Conservation (phyloP, 2,888 invertebrate species). For the Apoda limacodes region DNA sequence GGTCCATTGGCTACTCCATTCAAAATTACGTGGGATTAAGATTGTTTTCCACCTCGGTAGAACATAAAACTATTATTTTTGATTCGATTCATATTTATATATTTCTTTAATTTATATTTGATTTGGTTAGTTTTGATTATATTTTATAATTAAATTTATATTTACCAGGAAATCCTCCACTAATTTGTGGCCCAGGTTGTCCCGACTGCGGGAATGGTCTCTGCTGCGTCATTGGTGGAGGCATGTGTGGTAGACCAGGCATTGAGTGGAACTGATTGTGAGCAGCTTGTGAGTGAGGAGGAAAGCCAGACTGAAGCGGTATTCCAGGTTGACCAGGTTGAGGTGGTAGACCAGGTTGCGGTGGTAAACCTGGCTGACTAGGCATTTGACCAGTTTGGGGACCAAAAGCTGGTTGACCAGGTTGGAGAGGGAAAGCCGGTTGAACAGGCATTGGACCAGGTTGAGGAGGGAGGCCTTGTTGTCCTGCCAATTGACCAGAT, state of each 20-base stretch:
- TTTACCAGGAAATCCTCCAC: conserved; percentile 36
- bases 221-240: conserved; percentile 19
- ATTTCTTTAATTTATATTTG: too few relatives aligned
- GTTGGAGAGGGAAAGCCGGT: conserved; percentile 18
- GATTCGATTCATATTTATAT: too few relatives aligned
- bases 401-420: conserved; percentile 7
- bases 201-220: conserved; percentile 17
- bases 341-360: conserved; percentile 20
- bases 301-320: conserved; percentile 17
- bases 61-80: too few relatives aligned
- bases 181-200: conserved; percentile 19
- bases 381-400: conserved; percentile 14
- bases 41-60: too few relatives aligned
- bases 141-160: too few relatives aligned
- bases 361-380: conserved; percentile 14
- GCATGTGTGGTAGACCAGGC: conserved; percentile 52
- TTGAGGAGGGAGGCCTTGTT: conserved; percentile 15
- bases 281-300: conserved; percentile 11
- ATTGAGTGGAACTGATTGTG: conserved; percentile 30
- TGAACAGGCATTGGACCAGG: conserved; percentile 15
- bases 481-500: conserved; percentile 13
- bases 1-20: too few relatives aligned
- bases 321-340: conserved; percentile 18
- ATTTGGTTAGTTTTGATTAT: too few relatives aligned
- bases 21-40: too few relatives aligned